phyloP scores from a whole-genome alignment of 1,140 invertebrate species.

The Portunus trituberculatus region DNA sequence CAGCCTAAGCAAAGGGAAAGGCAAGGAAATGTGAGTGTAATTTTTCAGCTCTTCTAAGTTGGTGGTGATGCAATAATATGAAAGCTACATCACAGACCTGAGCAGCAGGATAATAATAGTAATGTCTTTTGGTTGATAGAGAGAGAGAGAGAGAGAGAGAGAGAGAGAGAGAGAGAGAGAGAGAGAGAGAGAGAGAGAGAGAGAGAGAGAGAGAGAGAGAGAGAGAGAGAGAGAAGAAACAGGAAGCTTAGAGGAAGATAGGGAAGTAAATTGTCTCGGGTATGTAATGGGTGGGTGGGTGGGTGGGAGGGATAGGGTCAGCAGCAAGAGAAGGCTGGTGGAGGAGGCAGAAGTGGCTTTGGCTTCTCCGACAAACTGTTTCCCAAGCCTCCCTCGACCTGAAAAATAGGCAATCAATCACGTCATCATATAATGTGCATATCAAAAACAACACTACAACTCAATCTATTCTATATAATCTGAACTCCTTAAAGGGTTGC shows the following conservation, averaged over 20 bases:
- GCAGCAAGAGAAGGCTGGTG: slow-evolving; percentile 55
- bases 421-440: too few relatives aligned
- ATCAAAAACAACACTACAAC: too few relatives aligned
- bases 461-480: too few relatives aligned
- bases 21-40: not conserved
- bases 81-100: slow-evolving; percentile 20
- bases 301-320: slow-evolving; percentile 62
- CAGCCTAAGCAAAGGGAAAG: slow-evolving; percentile 1
- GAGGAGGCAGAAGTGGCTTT: slow-evolving; percentile 68
- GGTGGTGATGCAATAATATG: slow-evolving; percentile 21
- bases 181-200: slow-evolving; percentile 20
- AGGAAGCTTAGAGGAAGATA: too few relatives aligned
- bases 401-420: not conserved
- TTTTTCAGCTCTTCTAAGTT: not conserved
- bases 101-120: not conserved
- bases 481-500: too few relatives aligned
- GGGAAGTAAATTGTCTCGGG: not conserved
- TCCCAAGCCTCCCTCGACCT: slow-evolving; percentile 73
- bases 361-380: slow-evolving; percentile 73
- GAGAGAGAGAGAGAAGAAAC: not conserved
- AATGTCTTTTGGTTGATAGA: slow-evolving; percentile 1
- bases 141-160: slow-evolving; percentile 8
- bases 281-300: slow-evolving; percentile 31
- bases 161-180: slow-evolving; percentile 10
- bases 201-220: slow-evolving; percentile 20